A percentile compares a stretch with the other conserved stretches of the same genome.
Evolutionary conservation across 2,888 invertebrate species (phyloP).

Genomic region (Hirtodrosophila cameraria): DNA sequence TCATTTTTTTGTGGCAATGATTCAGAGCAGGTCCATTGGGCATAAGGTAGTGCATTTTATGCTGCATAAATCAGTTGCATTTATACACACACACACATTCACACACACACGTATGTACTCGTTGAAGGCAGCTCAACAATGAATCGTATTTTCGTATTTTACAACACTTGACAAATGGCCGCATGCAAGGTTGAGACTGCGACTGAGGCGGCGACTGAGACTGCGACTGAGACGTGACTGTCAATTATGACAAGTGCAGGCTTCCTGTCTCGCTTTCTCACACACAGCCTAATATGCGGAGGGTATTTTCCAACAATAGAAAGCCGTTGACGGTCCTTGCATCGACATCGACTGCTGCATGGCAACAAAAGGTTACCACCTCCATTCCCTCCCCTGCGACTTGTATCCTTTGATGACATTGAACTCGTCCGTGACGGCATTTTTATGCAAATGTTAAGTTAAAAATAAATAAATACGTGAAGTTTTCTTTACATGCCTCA

Average conservation of each 20-base stretch:
- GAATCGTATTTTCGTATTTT: constrained; percentile 19
- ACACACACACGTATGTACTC: too few relatives aligned
- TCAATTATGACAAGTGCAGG: constrained; percentile 39
- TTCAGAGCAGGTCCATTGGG: constrained; percentile 25
- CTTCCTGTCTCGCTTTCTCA: neutral
- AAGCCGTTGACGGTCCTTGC: constrained; percentile 32
- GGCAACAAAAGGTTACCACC: constrained; percentile 19
- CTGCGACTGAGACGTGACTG: constrained; percentile 27
- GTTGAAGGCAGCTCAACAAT: constrained; percentile 9
- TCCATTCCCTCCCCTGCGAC: constrained; percentile 2
- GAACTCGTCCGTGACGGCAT: constrained; percentile 39
- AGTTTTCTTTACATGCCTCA: too few relatives aligned
- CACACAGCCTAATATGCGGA: neutral
- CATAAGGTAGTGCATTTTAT: constrained; percentile 56
- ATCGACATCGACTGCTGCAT: constrained; percentile 24
- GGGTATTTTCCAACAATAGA: constrained; percentile 39
- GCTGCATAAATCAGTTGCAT: constrained; percentile 45
- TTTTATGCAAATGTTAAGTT: neutral
- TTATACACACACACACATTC: too few relatives aligned
- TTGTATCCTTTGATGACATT: constrained; percentile 53
- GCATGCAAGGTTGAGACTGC: constrained; percentile 58
- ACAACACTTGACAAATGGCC: constrained; percentile 62
- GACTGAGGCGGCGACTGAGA: too few relatives aligned
- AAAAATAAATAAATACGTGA: too few relatives aligned
- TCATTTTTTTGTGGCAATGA: constrained; percentile 3